A percentile compares a stretch with the other conserved stretches of the same genome.
phyloP scores from a whole-genome alignment of 2,113 vertebrate genomes.

The Otus sunia region DNA sequence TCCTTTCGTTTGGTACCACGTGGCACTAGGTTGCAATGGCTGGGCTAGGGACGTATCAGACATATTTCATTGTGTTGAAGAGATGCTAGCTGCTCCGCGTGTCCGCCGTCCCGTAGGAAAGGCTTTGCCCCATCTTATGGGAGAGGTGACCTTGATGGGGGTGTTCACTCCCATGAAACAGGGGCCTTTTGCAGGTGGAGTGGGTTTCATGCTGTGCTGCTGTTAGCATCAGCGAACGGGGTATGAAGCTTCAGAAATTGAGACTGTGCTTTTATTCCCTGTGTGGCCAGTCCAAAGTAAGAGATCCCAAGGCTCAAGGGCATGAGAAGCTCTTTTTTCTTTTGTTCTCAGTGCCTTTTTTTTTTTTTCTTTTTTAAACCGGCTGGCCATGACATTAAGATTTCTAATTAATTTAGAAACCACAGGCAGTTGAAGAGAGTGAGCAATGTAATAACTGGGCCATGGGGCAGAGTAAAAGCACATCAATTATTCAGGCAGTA shows the following conservation, averaged over 20 bases:
- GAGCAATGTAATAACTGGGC: conserved; percentile 57
- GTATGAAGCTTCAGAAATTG: not conserved
- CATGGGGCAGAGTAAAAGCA: conserved; percentile 60
- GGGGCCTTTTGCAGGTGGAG: not conserved
- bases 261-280: not conserved
- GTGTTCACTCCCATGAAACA: accelerated
- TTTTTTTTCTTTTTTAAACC: not conserved
- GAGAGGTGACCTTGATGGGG: not conserved
- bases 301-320: conserved; percentile 35
- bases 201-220: not conserved
- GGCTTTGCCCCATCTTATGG: not conserved
- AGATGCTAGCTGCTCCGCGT: accelerated
- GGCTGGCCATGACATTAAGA: conserved; percentile 46
- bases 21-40: not conserved
- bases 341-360: not conserved
- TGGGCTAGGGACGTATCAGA: accelerated
- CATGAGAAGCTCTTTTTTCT: not conserved
- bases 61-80: not conserved
- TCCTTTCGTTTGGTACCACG: accelerated
- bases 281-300: not conserved
- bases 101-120: accelerated
- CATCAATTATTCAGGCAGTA: conserved; percentile 71
- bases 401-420: conserved; percentile 73
- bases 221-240: accelerated
- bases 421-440: conserved; percentile 57